Conservation (phyloP, 1,140 invertebrate genomes). For the Drosophila pandora region DNA sequence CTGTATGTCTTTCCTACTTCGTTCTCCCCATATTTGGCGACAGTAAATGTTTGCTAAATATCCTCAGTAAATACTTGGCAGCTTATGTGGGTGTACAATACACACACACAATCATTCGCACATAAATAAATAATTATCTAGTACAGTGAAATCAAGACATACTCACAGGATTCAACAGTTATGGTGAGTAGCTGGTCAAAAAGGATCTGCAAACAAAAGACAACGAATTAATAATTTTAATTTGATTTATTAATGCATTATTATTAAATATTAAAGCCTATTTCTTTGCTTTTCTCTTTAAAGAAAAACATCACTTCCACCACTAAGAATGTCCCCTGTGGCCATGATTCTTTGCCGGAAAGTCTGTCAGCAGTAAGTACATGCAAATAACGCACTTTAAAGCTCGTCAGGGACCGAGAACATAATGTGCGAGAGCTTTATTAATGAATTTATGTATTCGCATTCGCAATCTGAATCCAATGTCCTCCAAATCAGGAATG, state of each 20-base stretch:
- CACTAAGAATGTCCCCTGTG: slow-evolving; percentile 9
- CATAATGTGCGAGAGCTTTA: slow-evolving; percentile 63
- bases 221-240: not conserved
- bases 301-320: not conserved
- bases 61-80: slow-evolving; percentile 58
- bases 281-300: not conserved
- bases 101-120: slow-evolving; percentile 36
- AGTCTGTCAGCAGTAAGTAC: slow-evolving; percentile 19
- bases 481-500: slow-evolving; percentile 15
- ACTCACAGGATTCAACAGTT: slow-evolving; percentile 27
- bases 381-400: slow-evolving; percentile 45
- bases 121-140: slow-evolving; percentile 45
- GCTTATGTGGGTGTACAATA: slow-evolving; percentile 35
- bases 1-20: slow-evolving; percentile 9
- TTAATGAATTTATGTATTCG: slow-evolving; percentile 72
- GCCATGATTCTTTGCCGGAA: not conserved
- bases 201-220: not conserved
- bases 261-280: no score
- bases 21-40: slow-evolving; percentile 46
- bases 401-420: slow-evolving; percentile 48
- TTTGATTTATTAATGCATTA: not conserved
- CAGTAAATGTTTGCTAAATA: slow-evolving; percentile 71
- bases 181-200: not conserved
- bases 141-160: slow-evolving; percentile 44
- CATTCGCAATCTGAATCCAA: slow-evolving; percentile 38